A percentile compares a stretch with the other conserved stretches of the same genome.
Conservation (phyloP, 2,888 invertebrate species). For the Blastobasis adustella region DNA sequence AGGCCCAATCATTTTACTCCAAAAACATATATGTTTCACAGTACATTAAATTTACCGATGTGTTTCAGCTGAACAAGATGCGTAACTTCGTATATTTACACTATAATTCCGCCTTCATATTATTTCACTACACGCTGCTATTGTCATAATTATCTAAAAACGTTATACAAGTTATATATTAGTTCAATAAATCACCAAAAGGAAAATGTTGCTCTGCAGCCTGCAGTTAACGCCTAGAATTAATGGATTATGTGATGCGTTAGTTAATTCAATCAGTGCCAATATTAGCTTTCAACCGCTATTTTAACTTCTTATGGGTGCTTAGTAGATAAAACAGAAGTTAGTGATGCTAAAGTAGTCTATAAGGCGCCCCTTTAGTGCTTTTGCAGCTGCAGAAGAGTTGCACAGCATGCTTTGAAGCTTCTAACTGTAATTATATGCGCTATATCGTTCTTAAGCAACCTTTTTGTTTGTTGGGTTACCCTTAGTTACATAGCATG, state of each 20-base stretch:
- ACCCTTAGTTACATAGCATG: too few species aligned
- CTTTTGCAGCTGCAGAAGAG: neutral
- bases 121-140: neutral
- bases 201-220: neutral
- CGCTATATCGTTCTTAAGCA: too few species aligned
- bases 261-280: neutral
- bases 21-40: neutral
- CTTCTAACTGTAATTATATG: neutral
- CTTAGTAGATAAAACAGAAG: neutral
- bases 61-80: neutral
- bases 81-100: neutral
- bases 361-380: neutral
- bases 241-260: neutral
- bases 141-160: neutral
- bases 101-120: neutral
- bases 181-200: neutral
- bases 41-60: neutral
- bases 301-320: neutral
- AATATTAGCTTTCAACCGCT: neutral
- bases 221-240: neutral
- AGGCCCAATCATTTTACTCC: neutral
- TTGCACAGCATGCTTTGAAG: too few species aligned
- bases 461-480: too few species aligned
- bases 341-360: neutral
- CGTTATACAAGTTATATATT: neutral